Evolutionary conservation across 2,888 invertebrate genomes (phyloP), one percentile per base, ranked within the genome.

Genomic region (Phragmatobia fuliginosa): DNA sequence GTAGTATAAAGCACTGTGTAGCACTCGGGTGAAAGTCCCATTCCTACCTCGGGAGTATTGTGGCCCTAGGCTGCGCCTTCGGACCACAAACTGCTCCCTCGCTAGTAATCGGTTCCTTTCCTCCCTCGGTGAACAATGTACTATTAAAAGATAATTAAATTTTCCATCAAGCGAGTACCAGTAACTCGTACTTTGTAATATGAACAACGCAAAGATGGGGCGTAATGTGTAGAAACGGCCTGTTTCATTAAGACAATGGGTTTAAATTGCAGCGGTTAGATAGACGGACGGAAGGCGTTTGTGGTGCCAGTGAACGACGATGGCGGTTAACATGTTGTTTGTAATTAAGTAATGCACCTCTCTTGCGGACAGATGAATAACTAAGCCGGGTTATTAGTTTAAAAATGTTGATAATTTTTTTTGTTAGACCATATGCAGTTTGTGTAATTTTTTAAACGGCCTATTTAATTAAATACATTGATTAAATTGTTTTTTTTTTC

Each of bases 171-270:
- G 70, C 67, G 67, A 58, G 65, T 65, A 49, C 45, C 60, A 64
- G 69, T 73, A 70, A 72, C 72, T 70, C 74, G 74, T 78, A 83
- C 84, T 85, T 84, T 88, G 83, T 77, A 72, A 74, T 85, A 85
- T 80, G 84, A 91, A 90, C 88, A 88, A 88, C 85, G 82, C 83
- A 83, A 87, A 89, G 71, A 83, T 84, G 80, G 78, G 80, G 85
- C 82, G 83, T 88, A 88, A 88, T 87, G 88, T 91, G 89, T 89
- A 88, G 88, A 88, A 87, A 88, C 90, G 87, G 90, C 87, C 91
- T 85, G 90, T 91, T 93, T 93, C 92, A 93, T 93, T 93, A 92
- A 90, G 91, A 92, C 92, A 93, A 93, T 93, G 90, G 92, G 86
- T 89, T 93, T 92, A 92, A 93, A 93, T 92, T 92, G 91, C 90